Evolutionary conservation across 2,888 invertebrate genomes (phyloP).

Genomic region (Tetanocera ferruginea): DNA sequence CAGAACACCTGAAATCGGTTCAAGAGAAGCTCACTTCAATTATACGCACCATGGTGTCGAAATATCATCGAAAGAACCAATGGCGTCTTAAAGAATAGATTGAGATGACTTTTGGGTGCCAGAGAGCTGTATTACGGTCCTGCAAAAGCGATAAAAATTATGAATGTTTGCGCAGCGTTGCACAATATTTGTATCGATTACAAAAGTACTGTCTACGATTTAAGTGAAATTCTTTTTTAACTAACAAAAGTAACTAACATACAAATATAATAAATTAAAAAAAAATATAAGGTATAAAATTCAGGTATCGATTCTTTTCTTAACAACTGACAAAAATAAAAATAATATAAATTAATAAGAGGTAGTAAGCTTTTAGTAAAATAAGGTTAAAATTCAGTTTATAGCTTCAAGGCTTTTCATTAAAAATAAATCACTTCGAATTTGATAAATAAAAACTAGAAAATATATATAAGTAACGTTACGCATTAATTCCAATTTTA

Average conservation of each 20-base stretch:
- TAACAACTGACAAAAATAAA: too few relatives aligned
- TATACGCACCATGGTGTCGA: background rate
- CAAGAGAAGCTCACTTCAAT: background rate
- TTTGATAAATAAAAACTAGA: background rate
- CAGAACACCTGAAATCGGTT: background rate
- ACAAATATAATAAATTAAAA: too few relatives aligned
- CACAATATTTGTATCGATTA: background rate
- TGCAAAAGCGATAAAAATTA: constrained; percentile 19
- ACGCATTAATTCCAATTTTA: too few relatives aligned
- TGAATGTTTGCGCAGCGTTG: background rate
- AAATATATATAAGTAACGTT: too few relatives aligned
- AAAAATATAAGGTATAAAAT: too few relatives aligned
- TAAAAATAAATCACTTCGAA: background rate
- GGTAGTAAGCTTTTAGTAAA: too few relatives aligned
- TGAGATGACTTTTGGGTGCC: constrained; percentile 17
- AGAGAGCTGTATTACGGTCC: constrained; percentile 20
- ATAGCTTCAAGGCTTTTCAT: too few relatives aligned
- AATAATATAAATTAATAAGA: too few relatives aligned
- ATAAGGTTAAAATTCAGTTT: too few relatives aligned
- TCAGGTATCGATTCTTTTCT: too few relatives aligned
- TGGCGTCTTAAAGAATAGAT: constrained; percentile 23
- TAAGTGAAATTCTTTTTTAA: background rate
- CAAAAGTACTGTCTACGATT: background rate
- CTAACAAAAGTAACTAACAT: too few relatives aligned
- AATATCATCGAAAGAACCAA: too few relatives aligned